These are phyloP conservation scores for Drosophila cardini DNA, from an alignment of 1,140 invertebrate genomes.

Conservation along the genomic window DNA sequence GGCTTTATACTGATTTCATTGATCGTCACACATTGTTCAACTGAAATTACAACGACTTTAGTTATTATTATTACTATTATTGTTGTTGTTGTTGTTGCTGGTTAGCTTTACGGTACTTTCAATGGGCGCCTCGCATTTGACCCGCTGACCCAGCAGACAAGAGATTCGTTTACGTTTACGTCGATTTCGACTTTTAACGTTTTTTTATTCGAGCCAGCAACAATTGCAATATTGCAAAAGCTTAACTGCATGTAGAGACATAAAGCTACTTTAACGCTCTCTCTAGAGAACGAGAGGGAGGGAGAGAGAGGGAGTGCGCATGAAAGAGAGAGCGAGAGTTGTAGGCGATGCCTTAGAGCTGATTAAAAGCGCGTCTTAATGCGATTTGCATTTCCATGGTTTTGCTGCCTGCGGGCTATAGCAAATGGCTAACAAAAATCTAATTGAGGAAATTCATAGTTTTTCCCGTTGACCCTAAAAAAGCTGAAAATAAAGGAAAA, in stretches of 20 bases:
- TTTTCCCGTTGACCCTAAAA: conserved; percentile 40
- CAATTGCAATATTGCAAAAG: conserved; percentile 24
- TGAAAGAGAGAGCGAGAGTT: conserved; percentile 25
- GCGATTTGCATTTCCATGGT: conserved; percentile 63
- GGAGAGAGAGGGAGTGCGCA: background rate
- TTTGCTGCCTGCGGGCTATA: conserved; percentile 25
- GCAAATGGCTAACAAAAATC: conserved; percentile 37
- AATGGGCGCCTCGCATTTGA: conserved; percentile 46
- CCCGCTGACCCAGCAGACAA: conserved; percentile 53
- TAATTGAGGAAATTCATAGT: conserved; percentile 76
- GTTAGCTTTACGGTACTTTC: conserved; percentile 33
- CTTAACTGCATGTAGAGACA: conserved; percentile 21
- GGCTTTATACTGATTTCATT: conserved; percentile 21
- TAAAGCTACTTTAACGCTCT: conserved; percentile 1
- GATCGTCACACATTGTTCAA: conserved; percentile 31
- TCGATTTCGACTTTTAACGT: conserved; percentile 41
- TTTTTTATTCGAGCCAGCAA: conserved; percentile 5
- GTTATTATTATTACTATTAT: conserved; percentile 18
- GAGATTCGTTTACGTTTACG: conserved; percentile 53
- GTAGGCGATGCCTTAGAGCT: conserved; percentile 60
- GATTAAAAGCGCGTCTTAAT: conserved; percentile 71
- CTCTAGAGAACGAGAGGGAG: background rate
- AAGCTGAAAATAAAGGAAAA: background rate
- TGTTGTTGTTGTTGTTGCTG: conserved; percentile 12
- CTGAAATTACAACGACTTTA: conserved; percentile 5